Base-by-base conservation (phyloP, 2,888 invertebrate species). In the Heteromyza rotundicornis region DNA sequence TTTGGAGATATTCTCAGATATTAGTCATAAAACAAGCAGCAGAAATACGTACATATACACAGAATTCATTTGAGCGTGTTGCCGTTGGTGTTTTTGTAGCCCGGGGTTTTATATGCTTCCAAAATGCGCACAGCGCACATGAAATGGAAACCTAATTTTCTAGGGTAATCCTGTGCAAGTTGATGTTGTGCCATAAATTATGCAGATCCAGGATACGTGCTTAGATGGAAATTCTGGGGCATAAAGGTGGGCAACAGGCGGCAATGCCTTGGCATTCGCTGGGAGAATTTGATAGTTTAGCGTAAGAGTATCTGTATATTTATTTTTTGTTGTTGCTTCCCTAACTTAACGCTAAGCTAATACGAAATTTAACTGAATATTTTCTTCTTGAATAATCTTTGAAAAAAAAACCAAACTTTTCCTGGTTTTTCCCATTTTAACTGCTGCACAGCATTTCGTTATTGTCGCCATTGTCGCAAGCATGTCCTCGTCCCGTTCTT, bases 121-220 rank as follows among this genome's bases (percentile, higher is more conserved):
- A 56, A 60, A 64, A 57, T 63, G 65, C 60, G 62, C 70, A n/a
- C n/a, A 56, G 59, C 62, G 71, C 68, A 65, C 73, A 69, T 70
- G 68, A 74, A 74, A 74, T 71, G 77, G 63, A 77, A 75, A 78
- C 70, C 77, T 78, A 78, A 77, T 79, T 79, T 79, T 73, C 72
- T 73, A 71, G 71, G 69, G 73, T 77, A 78, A 78, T 77, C 76
- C 77, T 56, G 66, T 59, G 72, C 64, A 65, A 64, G 61, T 63
- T 60, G 60, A 64, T 68, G 65, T 63, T 59, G 66, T 69, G 71
- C 69, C 73, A 79, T 78, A 76, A 78, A 79, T 78, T 79, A 78
- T 78, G 77, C 74, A 78, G 75, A 78, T 77, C 74, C 75, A 73
- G 76, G 68, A 73, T 73, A 77, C 78, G 74, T 79, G 77, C 76